Conservation (phyloP, 1,140 invertebrate species). For the Venturia canescens region DNA sequence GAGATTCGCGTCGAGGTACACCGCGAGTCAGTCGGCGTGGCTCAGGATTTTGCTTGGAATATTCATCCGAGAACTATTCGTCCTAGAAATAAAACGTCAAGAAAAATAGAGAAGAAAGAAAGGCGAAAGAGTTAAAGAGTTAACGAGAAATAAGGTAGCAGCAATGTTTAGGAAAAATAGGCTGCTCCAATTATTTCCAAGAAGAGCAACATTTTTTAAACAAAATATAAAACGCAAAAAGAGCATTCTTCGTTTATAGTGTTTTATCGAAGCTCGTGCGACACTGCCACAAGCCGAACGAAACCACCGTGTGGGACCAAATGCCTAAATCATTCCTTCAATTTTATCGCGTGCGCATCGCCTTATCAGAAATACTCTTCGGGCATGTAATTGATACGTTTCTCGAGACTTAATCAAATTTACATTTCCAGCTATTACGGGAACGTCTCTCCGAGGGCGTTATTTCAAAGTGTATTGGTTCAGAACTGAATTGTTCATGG, state of each 20-base stretch:
- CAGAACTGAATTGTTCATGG: slow-evolving; percentile 14
- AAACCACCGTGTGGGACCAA: neutral
- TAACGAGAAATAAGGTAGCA: neutral
- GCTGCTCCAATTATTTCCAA: too few relatives aligned
- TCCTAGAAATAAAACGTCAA: slow-evolving; percentile 49
- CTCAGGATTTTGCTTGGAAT: slow-evolving; percentile 71
- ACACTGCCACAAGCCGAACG: neutral
- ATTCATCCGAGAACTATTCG: slow-evolving; percentile 70
- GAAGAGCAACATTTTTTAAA: too few relatives aligned
- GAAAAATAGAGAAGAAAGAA: neutral
- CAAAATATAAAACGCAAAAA: too few relatives aligned
- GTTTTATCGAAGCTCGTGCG: too few relatives aligned
- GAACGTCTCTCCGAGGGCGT: neutral
- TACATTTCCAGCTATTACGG: slow-evolving; percentile 35
- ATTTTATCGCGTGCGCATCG: neutral
- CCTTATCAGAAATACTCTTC: neutral
- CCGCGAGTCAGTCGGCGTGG: slow-evolving; percentile 39
- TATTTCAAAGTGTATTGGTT: slow-evolving; percentile 35
- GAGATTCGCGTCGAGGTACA: slow-evolving; percentile 57
- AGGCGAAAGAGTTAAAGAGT: neutral
- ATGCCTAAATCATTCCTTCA: neutral
- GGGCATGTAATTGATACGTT: slow-evolving; percentile 1
- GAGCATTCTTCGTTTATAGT: too few relatives aligned
- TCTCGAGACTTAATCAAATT: slow-evolving; percentile 27
- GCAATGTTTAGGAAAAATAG: too few relatives aligned